Conservation (phyloP, 2,888 invertebrate species). For the Drosophila putrida region DNA sequence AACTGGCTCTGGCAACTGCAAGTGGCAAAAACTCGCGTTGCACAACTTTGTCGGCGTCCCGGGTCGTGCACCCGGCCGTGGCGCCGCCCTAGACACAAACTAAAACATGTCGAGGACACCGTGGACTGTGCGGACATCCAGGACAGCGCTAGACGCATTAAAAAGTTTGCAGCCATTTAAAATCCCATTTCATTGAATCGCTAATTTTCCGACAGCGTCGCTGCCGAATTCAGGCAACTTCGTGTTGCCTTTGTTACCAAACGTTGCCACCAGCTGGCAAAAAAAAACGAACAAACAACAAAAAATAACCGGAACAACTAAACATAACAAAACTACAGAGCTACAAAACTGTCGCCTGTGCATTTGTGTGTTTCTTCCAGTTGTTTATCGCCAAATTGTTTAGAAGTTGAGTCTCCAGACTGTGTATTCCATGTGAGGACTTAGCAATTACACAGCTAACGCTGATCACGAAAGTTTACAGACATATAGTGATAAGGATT, state of each 20-base stretch:
- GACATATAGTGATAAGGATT: neutral
- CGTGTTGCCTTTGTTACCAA: conserved; percentile 36
- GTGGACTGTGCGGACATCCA: conserved; percentile 9
- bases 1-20: conserved; percentile 74
- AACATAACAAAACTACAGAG: conserved; percentile 38
- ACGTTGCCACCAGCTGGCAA: conserved; percentile 17
- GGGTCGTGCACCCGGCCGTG: conserved; percentile 42
- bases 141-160: conserved; percentile 69
- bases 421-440: conserved; percentile 3
- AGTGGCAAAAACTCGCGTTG: conserved; percentile 73
- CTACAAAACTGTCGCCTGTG: conserved; percentile 25
- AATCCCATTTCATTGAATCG: conserved; percentile 83
- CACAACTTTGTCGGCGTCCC: conserved; percentile 66
- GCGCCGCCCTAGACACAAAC: conserved; percentile 47
- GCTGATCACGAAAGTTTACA: neutral
- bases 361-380: conserved; percentile 4
- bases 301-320: conserved; percentile 20
- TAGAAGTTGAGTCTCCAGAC: conserved; percentile 9
- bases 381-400: conserved; percentile 19
- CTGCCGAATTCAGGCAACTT: conserved; percentile 42
- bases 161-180: conserved; percentile 83
- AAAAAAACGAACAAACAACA: conserved; percentile 31
- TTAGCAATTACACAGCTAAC: conserved; percentile 4
- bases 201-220: conserved; percentile 78
- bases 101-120: conserved; percentile 49